Conservation (phyloP, 2,797 vertebrate genomes). For the Orientallactaga sibirica region DNA sequence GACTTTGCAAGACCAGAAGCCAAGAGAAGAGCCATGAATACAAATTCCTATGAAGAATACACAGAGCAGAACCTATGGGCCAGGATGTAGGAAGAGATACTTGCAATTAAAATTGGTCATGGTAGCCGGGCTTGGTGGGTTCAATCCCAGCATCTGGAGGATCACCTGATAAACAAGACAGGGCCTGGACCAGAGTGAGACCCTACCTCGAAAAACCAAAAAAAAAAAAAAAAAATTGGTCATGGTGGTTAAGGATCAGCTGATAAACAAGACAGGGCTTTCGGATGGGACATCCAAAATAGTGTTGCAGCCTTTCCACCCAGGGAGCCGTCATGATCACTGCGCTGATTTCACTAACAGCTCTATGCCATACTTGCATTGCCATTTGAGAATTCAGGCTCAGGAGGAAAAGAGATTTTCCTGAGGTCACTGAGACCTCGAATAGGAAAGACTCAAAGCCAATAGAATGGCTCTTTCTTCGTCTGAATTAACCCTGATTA, state of each 20-base stretch:
- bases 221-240: background rate
- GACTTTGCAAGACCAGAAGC: background rate
- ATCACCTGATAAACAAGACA: no score
- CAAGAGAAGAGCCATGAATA: background rate
- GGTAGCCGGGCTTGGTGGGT: no score
- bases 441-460: background rate
- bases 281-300: background rate
- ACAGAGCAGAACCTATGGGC: background rate
- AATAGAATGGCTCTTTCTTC: background rate
- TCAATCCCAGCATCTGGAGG: no score
- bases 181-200: no score
- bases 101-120: background rate
- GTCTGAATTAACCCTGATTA: slow-evolving; percentile 3
- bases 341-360: background rate
- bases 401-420: background rate
- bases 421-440: background rate
- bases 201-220: no score
- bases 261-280: background rate
- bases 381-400: background rate
- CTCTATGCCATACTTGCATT: background rate
- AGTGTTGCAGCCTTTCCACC: background rate
- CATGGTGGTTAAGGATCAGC: background rate
- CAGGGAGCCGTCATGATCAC: background rate
- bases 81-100: no score
- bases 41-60: no score